A percentile compares a stretch with the other conserved stretches of the same genome.
These are phyloP conservation scores for Ptychoptera albimana DNA, from an alignment of 2,888 invertebrate species.

Conservation along the genomic window DNA sequence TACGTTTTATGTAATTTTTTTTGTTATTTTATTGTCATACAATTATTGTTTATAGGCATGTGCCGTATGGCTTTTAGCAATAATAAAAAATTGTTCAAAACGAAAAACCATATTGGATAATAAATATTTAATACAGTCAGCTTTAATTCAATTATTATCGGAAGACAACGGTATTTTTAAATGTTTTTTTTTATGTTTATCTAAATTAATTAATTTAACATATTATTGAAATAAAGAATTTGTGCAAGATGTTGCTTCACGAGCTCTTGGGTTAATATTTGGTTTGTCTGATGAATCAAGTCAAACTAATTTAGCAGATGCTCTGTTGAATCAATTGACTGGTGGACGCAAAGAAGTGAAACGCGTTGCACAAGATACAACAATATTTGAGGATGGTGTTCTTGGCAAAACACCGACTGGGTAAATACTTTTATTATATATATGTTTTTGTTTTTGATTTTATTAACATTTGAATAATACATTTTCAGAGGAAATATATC, in stretches of 20 bases:
- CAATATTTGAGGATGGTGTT: constrained; percentile 77
- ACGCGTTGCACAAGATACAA: constrained; percentile 65
- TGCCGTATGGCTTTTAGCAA: constrained; percentile 73
- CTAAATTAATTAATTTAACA: constrained; percentile 1
- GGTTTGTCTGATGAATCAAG: constrained; percentile 58
- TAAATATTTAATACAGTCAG: constrained; percentile 54
- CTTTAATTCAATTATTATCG: constrained; percentile 73
- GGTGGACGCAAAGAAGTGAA: constrained; percentile 57
- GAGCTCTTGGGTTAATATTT: constrained; percentile 78
- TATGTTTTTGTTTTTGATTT: background rate
- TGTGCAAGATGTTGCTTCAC: constrained; percentile 85
- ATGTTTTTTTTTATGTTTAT: background rate
- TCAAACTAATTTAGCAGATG: constrained; percentile 54
- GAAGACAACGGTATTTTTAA: constrained; percentile 66
- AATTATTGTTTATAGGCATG: constrained; percentile 42
- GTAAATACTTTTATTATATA: constrained; percentile 30
- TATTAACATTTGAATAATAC: constrained; percentile 7
- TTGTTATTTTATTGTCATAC: background rate
- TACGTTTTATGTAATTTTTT: constrained; percentile 7
- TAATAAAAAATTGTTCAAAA: constrained; percentile 65
- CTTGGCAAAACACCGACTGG: constrained; percentile 75
- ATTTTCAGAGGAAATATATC: constrained; percentile 63
- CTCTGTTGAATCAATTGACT: constrained; percentile 67
- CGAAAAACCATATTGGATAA: constrained; percentile 49
- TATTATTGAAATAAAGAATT: constrained; percentile 44